Conservation (phyloP, 2,797 vertebrate species). For the Gymnopithys bicolor region DNA sequence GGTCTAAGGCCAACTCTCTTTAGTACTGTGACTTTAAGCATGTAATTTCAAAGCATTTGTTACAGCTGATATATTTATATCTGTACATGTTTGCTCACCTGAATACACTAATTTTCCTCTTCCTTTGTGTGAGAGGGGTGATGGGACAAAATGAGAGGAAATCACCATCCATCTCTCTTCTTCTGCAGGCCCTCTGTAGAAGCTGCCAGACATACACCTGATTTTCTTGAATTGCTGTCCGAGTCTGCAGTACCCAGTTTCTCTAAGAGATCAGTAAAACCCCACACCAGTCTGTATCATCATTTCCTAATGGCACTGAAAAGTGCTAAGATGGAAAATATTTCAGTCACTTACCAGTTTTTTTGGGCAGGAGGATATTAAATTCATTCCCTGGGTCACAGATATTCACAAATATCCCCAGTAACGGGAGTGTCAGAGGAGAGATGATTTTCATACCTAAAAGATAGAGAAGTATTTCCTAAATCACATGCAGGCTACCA, state of each 20-base stretch:
- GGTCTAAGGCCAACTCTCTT: not conserved
- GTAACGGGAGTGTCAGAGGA: not conserved
- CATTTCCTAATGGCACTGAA: not conserved
- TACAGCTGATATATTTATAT: not conserved
- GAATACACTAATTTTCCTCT: not conserved
- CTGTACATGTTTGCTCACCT: fast-evolving
- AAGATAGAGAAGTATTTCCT: not conserved
- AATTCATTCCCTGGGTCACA: not conserved
- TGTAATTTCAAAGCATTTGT: not conserved
- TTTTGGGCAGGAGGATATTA: not conserved
- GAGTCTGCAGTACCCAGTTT: not conserved
- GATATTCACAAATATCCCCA: not conserved
- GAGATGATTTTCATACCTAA: not conserved
- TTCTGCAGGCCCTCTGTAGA: not conserved
- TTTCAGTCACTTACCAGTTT: not conserved
- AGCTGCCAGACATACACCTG: not conserved
- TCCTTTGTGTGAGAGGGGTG: not conserved
- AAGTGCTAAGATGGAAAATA: not conserved
- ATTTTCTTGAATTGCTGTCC: not conserved
- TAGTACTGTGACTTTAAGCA: not conserved
- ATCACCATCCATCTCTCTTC: fast-evolving
- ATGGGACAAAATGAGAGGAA: not conserved
- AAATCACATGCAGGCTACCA: not conserved
- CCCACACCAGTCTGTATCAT: not conserved
- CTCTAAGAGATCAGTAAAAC: not conserved